Conservation (phyloP, 2,797 vertebrate species). For the Galago senegalensis region DNA sequence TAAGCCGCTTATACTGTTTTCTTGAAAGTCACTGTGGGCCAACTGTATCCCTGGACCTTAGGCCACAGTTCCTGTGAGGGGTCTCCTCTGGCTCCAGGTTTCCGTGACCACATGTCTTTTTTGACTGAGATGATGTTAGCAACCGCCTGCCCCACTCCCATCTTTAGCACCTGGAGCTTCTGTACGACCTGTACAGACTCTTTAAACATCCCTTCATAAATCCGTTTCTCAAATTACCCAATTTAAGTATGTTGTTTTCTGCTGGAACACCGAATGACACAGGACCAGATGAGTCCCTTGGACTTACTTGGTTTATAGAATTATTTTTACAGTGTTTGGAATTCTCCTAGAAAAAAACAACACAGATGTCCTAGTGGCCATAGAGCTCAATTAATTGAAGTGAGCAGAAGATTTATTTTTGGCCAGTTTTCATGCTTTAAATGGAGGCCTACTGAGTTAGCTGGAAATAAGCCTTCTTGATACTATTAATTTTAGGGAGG, state of each 20-base stretch:
- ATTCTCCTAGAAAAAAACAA: neutral
- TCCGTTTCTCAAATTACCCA: neutral
- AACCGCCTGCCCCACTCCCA: fast-evolving
- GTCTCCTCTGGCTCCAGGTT: neutral
- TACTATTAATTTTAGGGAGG: constrained; percentile 22
- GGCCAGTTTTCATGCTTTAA: neutral
- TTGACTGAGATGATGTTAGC: neutral
- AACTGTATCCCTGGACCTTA: neutral
- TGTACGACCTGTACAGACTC: neutral
- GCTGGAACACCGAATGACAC: neutral
- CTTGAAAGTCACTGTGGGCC: neutral
- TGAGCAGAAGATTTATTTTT: constrained; percentile 19
- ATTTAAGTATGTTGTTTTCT: neutral
- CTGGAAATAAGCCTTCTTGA: neutral
- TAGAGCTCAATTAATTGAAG: constrained; percentile 26
- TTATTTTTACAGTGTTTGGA: neutral
- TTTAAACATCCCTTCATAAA: neutral
- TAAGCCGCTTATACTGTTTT: neutral
- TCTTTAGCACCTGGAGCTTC: neutral
- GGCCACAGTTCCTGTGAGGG: neutral
- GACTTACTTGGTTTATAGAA: neutral
- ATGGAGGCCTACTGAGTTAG: neutral
- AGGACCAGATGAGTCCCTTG: neutral
- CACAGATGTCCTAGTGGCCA: neutral
- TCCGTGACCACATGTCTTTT: neutral